Conservation (phyloP, 2,797 vertebrate genomes). For the Coendou prehensilis region DNA sequence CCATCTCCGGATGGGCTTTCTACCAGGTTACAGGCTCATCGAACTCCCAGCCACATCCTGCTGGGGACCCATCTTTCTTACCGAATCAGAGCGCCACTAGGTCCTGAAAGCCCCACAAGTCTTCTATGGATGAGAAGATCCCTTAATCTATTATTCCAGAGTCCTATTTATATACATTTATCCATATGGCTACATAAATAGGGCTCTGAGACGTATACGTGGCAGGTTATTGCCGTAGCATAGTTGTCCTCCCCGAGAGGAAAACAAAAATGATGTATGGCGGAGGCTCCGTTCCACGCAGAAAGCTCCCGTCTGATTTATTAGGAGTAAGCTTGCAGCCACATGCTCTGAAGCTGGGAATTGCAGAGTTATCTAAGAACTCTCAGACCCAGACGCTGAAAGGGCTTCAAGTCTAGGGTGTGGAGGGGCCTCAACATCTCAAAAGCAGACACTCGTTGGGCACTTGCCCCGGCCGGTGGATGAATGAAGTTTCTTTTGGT, state of each 20-base stretch:
- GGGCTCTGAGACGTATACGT: constrained; percentile 82
- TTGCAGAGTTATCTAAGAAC: constrained; percentile 67
- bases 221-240: constrained; percentile 83
- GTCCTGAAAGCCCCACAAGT: constrained; percentile 83
- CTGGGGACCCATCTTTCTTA: constrained; percentile 83
- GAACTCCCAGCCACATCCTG: constrained; percentile 76
- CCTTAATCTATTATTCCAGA: constrained; percentile 82
- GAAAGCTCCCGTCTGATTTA: constrained; percentile 80
- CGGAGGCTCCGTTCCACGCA: constrained; percentile 51
- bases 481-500: not conserved
- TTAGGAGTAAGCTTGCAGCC: constrained; percentile 78
- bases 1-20: constrained; percentile 16
- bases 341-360: constrained; percentile 74
- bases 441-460: not conserved
- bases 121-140: constrained; percentile 84
- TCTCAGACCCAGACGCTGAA: not conserved
- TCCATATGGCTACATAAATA: constrained; percentile 85
- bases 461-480: rapidly evolving
- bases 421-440: not conserved
- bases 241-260: constrained; percentile 81
- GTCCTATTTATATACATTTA: constrained; percentile 86
- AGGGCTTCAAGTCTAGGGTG: not conserved
- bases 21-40: constrained; percentile 50
- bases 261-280: constrained; percentile 84
- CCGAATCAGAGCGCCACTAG: constrained; percentile 77